Percentiles rank a stretch among this genome's conserved stretches.
phyloP scores from a whole-genome alignment of 2,113 vertebrate genomes.

The Seriola dumerili region DNA sequence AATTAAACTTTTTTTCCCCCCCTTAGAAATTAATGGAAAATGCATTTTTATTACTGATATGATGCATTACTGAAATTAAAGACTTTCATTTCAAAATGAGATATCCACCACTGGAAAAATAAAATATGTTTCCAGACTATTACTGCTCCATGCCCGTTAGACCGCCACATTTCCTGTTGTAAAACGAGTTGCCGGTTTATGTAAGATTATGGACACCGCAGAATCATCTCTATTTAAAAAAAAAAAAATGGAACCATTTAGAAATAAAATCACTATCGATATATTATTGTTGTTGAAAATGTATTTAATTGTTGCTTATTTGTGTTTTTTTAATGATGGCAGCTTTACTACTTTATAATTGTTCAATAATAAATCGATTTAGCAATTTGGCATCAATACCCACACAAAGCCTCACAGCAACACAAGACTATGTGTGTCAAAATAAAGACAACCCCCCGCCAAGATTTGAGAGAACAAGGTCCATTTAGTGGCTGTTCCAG shows the following conservation, averaged over 20 bases:
- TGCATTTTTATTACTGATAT: not conserved
- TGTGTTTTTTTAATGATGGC: too few relatives aligned
- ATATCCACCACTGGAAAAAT: not conserved
- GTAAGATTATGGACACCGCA: not conserved
- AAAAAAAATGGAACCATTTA: not conserved
- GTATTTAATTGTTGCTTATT: too few relatives aligned
- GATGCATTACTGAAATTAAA: constrained; percentile 27
- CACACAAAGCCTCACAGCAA: too few relatives aligned
- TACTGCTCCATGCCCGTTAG: not conserved
- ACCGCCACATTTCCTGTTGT: not conserved
- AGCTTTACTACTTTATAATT: too few relatives aligned
- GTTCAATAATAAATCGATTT: too few relatives aligned
- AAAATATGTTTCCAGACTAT: not conserved
- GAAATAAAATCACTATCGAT: too few relatives aligned
- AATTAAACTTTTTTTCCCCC: constrained; percentile 9
- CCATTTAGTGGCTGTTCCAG: too few relatives aligned
- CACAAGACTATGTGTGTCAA: too few relatives aligned
- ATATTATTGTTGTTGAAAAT: too few relatives aligned
- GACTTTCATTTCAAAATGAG: constrained; percentile 21
- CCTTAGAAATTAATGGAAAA: constrained; percentile 23
- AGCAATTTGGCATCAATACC: too few relatives aligned
- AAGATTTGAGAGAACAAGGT: too few relatives aligned
- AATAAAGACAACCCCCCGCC: too few relatives aligned
- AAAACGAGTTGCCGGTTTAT: not conserved
- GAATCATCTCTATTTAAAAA: not conserved